A percentile compares a stretch with the other conserved stretches of the same genome.
phyloP scores from a whole-genome alignment of 2,888 invertebrate species.

The Hanleya hanleyi region DNA sequence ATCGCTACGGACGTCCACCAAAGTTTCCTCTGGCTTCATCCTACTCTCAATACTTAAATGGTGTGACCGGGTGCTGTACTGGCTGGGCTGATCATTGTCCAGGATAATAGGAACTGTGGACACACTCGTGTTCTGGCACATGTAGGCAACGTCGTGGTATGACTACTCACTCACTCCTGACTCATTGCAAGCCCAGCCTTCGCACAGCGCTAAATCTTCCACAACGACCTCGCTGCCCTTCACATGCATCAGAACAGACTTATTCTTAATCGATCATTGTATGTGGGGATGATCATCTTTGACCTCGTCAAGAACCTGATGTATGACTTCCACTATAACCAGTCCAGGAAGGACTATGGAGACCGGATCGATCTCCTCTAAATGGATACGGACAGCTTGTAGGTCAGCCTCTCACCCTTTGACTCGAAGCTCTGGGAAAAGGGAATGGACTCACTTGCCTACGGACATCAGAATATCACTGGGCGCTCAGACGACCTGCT shows the following conservation, averaged over 20 bases:
- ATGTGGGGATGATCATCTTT: slow-evolving; percentile 68
- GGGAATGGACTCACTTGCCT: slow-evolving; percentile 23
- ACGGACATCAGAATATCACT: background rate
- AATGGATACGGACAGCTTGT: slow-evolving; percentile 47
- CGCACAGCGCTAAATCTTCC: slow-evolving; percentile 51
- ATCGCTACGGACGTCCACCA: no score
- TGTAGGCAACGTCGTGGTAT: no score
- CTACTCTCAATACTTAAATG: no score
- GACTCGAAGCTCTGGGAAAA: slow-evolving; percentile 29
- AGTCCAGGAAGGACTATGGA: slow-evolving; percentile 50
- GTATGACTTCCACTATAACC: slow-evolving; percentile 70
- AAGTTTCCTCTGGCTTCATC: no score
- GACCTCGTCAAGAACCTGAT: slow-evolving; percentile 72
- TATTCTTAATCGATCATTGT: slow-evolving; percentile 44
- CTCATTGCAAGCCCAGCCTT: slow-evolving; percentile 37
- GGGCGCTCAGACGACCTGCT: background rate
- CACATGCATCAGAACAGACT: slow-evolving; percentile 70
- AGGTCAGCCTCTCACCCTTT: slow-evolving; percentile 21
- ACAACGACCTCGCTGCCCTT: slow-evolving; percentile 66
- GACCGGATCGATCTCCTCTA: background rate
- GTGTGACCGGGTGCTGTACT: no score
- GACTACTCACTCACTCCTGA: no score
- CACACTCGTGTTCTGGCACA: no score
- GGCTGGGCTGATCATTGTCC: no score
- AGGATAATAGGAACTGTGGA: no score